A percentile compares a stretch with the other conserved stretches of the same genome.
Evolutionary conservation across 1,140 invertebrate genomes (phyloP).

Genomic region (Wiebesia pumilae): DNA sequence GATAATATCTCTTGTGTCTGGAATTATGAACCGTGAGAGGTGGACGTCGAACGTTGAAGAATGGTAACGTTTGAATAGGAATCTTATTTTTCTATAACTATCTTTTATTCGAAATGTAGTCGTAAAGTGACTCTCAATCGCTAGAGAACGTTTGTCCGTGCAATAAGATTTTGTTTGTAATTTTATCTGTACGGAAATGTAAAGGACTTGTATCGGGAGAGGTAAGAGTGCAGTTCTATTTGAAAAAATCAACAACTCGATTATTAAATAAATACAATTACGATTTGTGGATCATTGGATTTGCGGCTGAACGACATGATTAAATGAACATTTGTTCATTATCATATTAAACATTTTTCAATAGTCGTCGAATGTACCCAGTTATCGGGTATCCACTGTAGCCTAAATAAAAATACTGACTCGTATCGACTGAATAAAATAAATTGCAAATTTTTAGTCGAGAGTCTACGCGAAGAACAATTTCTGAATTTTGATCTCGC

Average conservation of each 20-base stretch:
- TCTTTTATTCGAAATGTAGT: slow-evolving; percentile 15
- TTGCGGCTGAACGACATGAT: no score
- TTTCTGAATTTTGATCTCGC: neutral
- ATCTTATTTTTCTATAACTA: slow-evolving; percentile 25
- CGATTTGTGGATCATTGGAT: no score
- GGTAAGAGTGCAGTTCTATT: neutral
- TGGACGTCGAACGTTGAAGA: neutral
- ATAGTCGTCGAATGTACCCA: no score
- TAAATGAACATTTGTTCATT: no score
- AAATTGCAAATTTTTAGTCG: neutral
- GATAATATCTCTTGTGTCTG: slow-evolving; percentile 21
- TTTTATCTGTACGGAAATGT: neutral
- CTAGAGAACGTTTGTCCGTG: neutral
- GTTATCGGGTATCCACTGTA: no score
- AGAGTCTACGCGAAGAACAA: neutral
- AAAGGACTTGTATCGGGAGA: neutral
- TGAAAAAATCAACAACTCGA: neutral
- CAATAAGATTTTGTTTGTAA: neutral
- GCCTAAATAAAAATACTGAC: no score
- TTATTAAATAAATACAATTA: neutral
- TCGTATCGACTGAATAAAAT: no score
- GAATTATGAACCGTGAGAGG: slow-evolving; percentile 23
- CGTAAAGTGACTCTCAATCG: neutral
- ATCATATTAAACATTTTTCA: no score
- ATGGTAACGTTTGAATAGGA: slow-evolving; percentile 21